Base-by-base conservation (phyloP, 2,888 invertebrate genomes). In the Xylocampa areola region DNA sequence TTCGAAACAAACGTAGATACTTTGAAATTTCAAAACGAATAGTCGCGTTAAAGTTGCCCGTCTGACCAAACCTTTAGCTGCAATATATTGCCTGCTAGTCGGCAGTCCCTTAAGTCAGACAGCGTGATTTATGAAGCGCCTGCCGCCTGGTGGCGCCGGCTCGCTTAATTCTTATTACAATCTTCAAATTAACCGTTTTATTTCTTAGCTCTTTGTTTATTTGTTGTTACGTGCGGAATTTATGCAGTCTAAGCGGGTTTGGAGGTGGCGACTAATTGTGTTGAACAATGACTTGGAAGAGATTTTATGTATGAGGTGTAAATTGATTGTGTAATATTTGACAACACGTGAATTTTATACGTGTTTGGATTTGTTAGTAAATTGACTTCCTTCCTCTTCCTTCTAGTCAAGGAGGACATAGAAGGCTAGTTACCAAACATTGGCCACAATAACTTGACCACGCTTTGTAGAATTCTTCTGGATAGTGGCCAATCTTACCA, bases 71-170 rank as follows among this genome's bases (percentile, higher is more conserved):
- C 32, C 49, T 51, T 70, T 69, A 61, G 39, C 29, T 36, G 37
- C 64, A 68, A 21, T 62, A 37, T 68, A 54, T 63, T 37, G 33
- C 36, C 45, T 62, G 35, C 23, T 8, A 62, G 69, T 68, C 63
- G 68, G 53, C 69, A 62, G 65, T 63, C 65, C 71, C 71, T 71
- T 57, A 52, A 63, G 67, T 68, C 69, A 71, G 77, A 65, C 75
- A 50, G 70, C 72, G 80, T 87, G 86, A 86, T 87, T 86, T 87
- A 86, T 85, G 73, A 71, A 61, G 63, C 73, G 77, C 68, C 64
- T 76, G 75, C 70, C 54, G 70, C 48, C 53, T 62, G 41, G 72
- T 84, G 88, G 87, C 87, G 87, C 86, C 86, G 77, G 64, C 58
- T 55, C 72, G 53, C 68, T 72, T 74, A 65, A 73, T 81, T 77